Base-by-base conservation (phyloP, 2,797 vertebrate genomes). In the Arctocebus calabarensis region DNA sequence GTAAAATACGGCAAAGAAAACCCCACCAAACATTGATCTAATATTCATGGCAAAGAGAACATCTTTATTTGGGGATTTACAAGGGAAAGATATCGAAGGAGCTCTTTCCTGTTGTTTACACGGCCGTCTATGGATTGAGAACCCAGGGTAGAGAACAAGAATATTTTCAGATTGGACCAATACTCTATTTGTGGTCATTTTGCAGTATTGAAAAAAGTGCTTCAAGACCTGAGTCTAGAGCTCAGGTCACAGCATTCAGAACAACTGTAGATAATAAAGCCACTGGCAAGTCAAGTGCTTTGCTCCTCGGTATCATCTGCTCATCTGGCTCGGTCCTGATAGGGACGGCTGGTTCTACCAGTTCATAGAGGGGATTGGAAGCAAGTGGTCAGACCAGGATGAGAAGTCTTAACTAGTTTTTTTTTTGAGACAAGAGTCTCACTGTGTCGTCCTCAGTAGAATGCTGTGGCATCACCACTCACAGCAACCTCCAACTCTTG, bases 1-100 rank as follows among this genome's bases (percentile, higher is more conserved):
- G 55, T 92, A 73, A 93, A 89, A 87, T 66, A 71, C 6, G 79
- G 16, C 13, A 92, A 74, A 77, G 88, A 40, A 16, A 88, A 93
- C 64, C 14, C 13, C 81, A 27, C 5, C 4, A 78, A 78, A 81
- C 12, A 62, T 55, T 71, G 52, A 81, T 84, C 48, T 29, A 29
- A 59, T 40, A 48, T 73, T 32, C 22, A 13, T 79, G 70, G 25
- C 25, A 88, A 71, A 91, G 74, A 85, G 88, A 61, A 23, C 61
- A 57, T 81, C 19, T 62, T 77, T 62, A 83, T 52, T 64, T 68
- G 91, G 59, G 75, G 75, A 74, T 89, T 94, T 59, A 55, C 71
- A 96, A 94, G 52, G 68, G 17, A 84, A 37, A 66, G 89, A 37
- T 89, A 48, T 34, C 1, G 17, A 82, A 79, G 62, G 70, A 48